Evolutionary conservation across 2,113 vertebrate genomes (phyloP).

Genomic region (Myotis brandtii): DNA sequence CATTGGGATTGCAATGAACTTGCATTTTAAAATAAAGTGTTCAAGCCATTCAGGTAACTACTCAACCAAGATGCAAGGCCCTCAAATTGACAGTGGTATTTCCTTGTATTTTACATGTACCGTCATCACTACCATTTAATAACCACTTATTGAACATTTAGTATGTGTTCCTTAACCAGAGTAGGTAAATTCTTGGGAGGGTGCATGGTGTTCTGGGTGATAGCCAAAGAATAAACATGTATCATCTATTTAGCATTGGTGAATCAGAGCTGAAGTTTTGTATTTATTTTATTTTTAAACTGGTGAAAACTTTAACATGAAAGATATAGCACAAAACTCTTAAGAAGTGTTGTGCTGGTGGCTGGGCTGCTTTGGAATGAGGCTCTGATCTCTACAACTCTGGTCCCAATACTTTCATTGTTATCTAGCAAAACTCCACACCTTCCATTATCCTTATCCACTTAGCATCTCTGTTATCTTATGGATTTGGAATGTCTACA

Average conservation of each 20-base stretch:
- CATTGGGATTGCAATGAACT: background rate
- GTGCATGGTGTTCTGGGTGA: background rate
- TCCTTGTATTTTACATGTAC: background rate
- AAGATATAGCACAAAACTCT: background rate
- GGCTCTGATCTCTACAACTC: background rate
- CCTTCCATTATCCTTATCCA: background rate
- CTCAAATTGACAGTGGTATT: background rate
- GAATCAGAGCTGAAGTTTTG: background rate
- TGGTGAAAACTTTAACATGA: background rate
- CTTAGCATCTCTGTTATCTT: background rate
- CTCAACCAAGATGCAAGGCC: background rate
- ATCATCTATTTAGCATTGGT: background rate
- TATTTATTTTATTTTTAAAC: conserved; percentile 7
- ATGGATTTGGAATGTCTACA: background rate
- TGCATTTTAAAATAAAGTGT: background rate
- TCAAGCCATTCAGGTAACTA: background rate
- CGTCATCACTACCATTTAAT: background rate
- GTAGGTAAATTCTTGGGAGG: background rate
- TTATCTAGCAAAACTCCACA: background rate
- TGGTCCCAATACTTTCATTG: background rate
- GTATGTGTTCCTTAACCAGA: background rate
- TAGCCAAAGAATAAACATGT: background rate
- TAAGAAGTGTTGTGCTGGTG: background rate
- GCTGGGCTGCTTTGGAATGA: background rate
- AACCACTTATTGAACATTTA: background rate